Evolutionary conservation across 1,140 invertebrate genomes (phyloP).

Genomic region (Drosophila kurseongensis): DNA sequence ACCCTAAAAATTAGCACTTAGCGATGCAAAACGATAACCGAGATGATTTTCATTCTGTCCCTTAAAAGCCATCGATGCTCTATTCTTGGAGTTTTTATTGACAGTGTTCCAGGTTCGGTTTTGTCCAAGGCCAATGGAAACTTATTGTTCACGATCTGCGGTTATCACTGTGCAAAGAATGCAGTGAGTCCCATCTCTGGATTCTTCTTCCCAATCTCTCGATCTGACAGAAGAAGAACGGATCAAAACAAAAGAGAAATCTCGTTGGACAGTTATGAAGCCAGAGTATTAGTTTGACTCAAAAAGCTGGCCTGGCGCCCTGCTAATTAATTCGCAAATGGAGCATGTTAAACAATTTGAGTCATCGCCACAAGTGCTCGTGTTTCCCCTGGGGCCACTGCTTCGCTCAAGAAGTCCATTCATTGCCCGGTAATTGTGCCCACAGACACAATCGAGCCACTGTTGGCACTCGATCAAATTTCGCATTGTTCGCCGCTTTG

Average conservation of each 20-base stretch:
- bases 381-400: conserved; percentile 20
- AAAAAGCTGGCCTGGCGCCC: conserved; percentile 4
- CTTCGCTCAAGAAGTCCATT: conserved; percentile 34
- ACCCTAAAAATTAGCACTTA: neutral
- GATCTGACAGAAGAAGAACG: neutral
- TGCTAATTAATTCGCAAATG: conserved; percentile 33
- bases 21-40: neutral
- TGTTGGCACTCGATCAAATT: conserved; percentile 40
- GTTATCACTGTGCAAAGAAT: neutral
- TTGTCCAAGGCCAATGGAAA: neutral
- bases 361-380: conserved; percentile 17
- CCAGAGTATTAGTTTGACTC: neutral
- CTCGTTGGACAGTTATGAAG: neutral
- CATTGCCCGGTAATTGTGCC: conserved; percentile 41
- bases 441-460: conserved; percentile 26
- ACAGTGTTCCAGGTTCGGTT: no score
- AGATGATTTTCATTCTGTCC: no score
- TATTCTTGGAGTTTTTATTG: no score
- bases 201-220: neutral
- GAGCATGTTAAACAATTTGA: conserved; percentile 18
- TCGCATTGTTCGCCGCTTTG: conserved; percentile 22
- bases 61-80: no score
- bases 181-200: neutral
- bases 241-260: conserved; percentile 9
- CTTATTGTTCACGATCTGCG: neutral